Base-by-base conservation (phyloP, 2,888 invertebrate species). In the Idaea biselata region DNA sequence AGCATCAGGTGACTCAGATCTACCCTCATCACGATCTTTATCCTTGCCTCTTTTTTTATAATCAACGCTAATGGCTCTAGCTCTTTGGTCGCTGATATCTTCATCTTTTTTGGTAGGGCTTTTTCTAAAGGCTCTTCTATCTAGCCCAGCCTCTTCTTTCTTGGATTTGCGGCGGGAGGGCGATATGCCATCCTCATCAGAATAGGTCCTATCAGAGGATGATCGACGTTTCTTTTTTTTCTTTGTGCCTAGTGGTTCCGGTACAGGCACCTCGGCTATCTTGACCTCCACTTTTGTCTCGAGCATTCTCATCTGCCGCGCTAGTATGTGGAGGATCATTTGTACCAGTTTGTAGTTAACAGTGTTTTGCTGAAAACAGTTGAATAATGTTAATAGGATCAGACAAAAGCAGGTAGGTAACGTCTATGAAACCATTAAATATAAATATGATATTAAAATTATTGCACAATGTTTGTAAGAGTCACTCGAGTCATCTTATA, bases 281-380 rank as follows among this genome's bases (percentile, higher is more conserved):
- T 74, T 74, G 5, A 89, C 74, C 64, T 88, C 87, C 0, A 89
- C 88, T 17, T 79, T 76, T 54, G 86, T 86, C 64, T 87, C 81
- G 1, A 90, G 74, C 68, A 90, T 59, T 0, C 88, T 85, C 76
- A 88, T 74, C 55, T 89, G 88, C 0, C 86, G 78, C 14, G 90
- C 90, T 31, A 91, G 64, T 55, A 89, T 86, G 58, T 84, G 80
- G 4, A 91, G 75, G 1, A 91, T 73, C 7, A 80, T 77, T 74
- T 90, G 84, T 1, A 91, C 1, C 63, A 86, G 59, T 74, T 90
- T 89, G 67, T 79, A 89, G 68, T 89, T 81, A 0, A 89, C 79
- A 6, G 69, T 59, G 72, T 86, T 87, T 66, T 62, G 72, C 88
- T 89, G 74, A 3, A 74, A 76, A 57, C 7, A 58, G 7, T 14